These are phyloP conservation scores for Incurvaria masculella DNA, from an alignment of 2,888 invertebrate species.

Conservation along the genomic window DNA sequence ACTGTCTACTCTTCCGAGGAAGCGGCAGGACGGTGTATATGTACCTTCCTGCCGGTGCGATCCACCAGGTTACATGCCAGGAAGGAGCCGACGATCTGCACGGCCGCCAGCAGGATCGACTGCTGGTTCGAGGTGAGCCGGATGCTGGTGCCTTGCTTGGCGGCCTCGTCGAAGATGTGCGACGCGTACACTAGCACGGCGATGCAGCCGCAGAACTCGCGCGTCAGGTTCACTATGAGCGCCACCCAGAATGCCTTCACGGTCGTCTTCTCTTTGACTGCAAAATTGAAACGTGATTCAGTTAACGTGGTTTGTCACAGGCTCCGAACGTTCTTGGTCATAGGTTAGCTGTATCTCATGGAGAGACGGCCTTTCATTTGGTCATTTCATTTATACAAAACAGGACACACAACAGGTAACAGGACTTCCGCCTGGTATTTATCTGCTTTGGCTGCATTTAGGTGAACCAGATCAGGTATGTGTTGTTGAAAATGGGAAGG, in stretches of 20 bases:
- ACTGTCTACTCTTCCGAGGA: no score
- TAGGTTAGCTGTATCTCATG: no score
- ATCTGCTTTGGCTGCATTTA: no score
- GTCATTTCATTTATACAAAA: no score
- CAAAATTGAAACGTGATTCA: no score
- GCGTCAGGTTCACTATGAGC: conserved; percentile 39
- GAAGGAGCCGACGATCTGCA: conserved; percentile 44
- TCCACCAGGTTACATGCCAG: conserved; percentile 46
- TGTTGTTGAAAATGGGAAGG: no score
- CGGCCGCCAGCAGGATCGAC: conserved; percentile 40
- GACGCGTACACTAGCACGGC: conserved; percentile 46
- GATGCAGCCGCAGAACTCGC: conserved; percentile 49
- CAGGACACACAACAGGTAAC: no score
- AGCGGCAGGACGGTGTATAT: not conserved
- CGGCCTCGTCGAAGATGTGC: conserved; percentile 41
- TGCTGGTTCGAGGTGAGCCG: conserved; percentile 41
- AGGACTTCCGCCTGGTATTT: no score
- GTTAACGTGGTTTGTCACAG: no score
- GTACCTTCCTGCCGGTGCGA: conserved; percentile 40
- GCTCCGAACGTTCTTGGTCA: no score
- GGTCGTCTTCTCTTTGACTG: conserved; percentile 39
- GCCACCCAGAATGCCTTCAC: conserved; percentile 48
- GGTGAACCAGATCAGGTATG: no score
- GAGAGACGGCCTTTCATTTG: no score
- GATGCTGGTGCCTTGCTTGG: conserved; percentile 29